Evolutionary conservation across 2,888 invertebrate species (phyloP).

Genomic region (Leptogaster cylindrica): DNA sequence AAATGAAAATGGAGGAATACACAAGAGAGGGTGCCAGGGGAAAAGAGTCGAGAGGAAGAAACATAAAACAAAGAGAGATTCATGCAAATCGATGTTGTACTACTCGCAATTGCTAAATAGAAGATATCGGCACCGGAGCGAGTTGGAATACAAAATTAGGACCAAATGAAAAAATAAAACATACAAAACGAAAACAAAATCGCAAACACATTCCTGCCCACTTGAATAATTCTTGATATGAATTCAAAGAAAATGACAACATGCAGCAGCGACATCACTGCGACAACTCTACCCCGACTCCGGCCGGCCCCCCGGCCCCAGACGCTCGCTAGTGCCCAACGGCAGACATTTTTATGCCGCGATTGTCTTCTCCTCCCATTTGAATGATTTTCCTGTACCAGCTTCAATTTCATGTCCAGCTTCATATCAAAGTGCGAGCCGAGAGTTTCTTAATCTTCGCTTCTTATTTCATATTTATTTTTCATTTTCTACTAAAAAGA

Average conservation of each 20-base stretch:
- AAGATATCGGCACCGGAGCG: conserved; percentile 19
- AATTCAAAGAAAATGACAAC: conserved; percentile 17
- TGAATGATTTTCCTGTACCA: conserved; percentile 8
- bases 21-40: background rate
- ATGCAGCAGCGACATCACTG: conserved; percentile 3
- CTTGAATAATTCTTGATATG: conserved; percentile 24
- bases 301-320: background rate
- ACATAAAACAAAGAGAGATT: conserved; percentile 32
- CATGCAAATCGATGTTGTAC: conserved; percentile 34
- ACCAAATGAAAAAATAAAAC: background rate
- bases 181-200: background rate
- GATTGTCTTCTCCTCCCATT: conserved; percentile 7
- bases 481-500: conserved; percentile 18
- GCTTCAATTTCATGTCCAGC: conserved; percentile 4
- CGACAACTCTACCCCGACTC: background rate
- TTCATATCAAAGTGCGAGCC: conserved; percentile 12
- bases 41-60: no score
- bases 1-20: conserved; percentile 1
- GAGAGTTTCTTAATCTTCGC: background rate
- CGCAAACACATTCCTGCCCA: conserved; percentile 19
- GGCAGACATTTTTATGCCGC: background rate
- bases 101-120: conserved; percentile 15
- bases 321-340: background rate
- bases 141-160: conserved; percentile 18
- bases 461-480: background rate